Percentiles rank a stretch among this genome's conserved stretches.
Conservation (phyloP, 2,797 vertebrate species). For the Coluber constrictor region DNA sequence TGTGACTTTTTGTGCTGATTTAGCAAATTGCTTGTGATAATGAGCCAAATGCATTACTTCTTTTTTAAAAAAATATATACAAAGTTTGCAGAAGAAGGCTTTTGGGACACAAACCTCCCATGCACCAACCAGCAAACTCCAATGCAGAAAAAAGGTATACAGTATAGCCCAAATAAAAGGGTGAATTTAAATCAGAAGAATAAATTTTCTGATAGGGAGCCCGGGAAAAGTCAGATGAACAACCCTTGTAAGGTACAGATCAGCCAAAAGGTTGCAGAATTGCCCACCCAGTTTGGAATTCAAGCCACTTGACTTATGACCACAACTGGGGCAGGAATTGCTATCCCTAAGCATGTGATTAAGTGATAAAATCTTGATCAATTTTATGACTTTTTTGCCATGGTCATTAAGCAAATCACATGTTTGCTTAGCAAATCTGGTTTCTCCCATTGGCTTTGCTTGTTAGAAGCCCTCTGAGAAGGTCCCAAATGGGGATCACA, state of each 20-base stretch:
- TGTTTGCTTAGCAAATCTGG: too few species aligned
- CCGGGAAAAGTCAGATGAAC: not conserved
- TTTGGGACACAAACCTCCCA: not conserved
- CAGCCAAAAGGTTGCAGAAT: not conserved
- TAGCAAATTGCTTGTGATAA: not conserved
- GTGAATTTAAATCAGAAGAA: not conserved
- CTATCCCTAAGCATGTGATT: too few species aligned
- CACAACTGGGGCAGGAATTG: too few species aligned
- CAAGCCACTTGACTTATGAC: not conserved
- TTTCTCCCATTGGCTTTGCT: too few species aligned
- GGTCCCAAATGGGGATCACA: too few species aligned
- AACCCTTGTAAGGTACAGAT: not conserved
- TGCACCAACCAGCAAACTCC: not conserved
- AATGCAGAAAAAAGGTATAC: not conserved
- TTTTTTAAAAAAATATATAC: not conserved
- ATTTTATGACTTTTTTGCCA: too few species aligned
- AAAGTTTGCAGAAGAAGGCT: not conserved
- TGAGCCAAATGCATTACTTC: not conserved
- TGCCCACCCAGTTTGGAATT: not conserved
- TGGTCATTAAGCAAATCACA: too few species aligned
- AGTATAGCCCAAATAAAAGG: not conserved
- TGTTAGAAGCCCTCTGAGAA: too few species aligned
- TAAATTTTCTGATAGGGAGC: not conserved
- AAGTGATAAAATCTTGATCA: too few species aligned
- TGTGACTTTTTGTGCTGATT: not conserved